Evolutionary conservation across 2,113 vertebrate species (phyloP).

Genomic region (Halichoeres trimaculatus): DNA sequence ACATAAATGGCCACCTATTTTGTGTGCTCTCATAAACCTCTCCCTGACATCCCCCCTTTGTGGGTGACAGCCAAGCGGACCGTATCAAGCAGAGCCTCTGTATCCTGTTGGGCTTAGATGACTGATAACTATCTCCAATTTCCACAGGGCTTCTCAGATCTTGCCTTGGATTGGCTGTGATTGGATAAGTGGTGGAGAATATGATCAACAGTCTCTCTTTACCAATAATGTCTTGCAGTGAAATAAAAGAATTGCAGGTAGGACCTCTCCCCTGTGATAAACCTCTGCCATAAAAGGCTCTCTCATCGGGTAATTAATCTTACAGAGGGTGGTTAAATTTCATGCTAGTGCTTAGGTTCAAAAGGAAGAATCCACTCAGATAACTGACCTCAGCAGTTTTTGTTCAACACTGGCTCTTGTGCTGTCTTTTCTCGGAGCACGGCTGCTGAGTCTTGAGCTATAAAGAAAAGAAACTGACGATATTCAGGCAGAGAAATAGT

Average conservation of each 20-base stretch:
- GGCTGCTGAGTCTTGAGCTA: constrained; percentile 22
- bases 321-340: constrained; percentile 64
- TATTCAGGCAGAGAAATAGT: constrained; percentile 34
- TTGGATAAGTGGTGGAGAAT: constrained; percentile 73
- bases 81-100: constrained; percentile 21
- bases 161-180: constrained; percentile 60
- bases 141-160: constrained; percentile 65
- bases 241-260: constrained; percentile 69
- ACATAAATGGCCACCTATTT: constrained; percentile 45
- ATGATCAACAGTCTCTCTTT: constrained; percentile 73
- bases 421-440: constrained; percentile 39
- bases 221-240: constrained; percentile 62
- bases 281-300: constrained; percentile 63
- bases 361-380: constrained; percentile 49
- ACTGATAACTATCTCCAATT: constrained; percentile 67
- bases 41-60: constrained; percentile 27
- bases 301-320: constrained; percentile 76
- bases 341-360: constrained; percentile 63
- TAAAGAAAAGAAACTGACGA: constrained; percentile 59
- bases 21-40: constrained; percentile 41
- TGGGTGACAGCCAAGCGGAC: constrained; percentile 45
- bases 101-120: constrained; percentile 54
- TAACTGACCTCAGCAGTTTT: constrained; percentile 65
- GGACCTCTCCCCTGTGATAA: constrained; percentile 58
- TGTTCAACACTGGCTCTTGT: constrained; percentile 19